These are phyloP conservation scores for Laspeyria flexula DNA, from an alignment of 2,888 invertebrate species.

Conservation along the genomic window DNA sequence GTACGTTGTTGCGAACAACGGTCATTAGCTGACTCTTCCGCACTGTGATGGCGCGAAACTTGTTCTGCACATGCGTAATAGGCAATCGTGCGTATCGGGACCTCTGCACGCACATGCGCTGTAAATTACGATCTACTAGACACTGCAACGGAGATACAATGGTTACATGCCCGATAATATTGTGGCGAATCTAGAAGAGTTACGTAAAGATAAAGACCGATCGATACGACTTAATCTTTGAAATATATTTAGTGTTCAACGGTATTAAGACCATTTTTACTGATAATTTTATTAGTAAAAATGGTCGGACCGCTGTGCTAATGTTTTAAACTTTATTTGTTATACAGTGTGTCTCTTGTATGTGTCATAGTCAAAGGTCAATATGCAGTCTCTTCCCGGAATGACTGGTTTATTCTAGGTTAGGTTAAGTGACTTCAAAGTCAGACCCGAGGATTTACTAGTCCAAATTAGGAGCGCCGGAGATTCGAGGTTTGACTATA, in stretches of 20 bases:
- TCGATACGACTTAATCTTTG: neutral
- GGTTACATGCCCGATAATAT: constrained; percentile 34
- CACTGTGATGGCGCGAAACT: constrained; percentile 48
- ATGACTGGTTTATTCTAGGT: too few species aligned
- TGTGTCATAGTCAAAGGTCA: too few species aligned
- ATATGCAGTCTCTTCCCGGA: too few species aligned
- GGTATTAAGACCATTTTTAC: neutral
- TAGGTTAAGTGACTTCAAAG: too few species aligned
- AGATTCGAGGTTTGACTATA: too few species aligned
- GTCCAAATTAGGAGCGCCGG: too few species aligned
- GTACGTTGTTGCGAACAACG: constrained; percentile 43
- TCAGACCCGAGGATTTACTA: too few species aligned
- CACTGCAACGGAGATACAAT: constrained; percentile 30
- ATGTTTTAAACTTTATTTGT: too few species aligned
- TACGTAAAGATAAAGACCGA: neutral
- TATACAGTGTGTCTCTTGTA: too few species aligned
- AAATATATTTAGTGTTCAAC: neutral
- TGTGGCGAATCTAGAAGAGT: constrained; percentile 17
- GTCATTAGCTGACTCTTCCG: constrained; percentile 54
- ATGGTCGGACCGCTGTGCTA: too few species aligned
- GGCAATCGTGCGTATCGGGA: constrained; percentile 63
- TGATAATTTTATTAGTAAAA: neutral
- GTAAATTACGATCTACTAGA: constrained; percentile 49
- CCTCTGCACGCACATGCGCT: constrained; percentile 36
- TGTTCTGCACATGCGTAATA: constrained; percentile 64